phyloP scores from a whole-genome alignment of 37 sponge, comb jelly and placozoan genomes.

The Corticium candelabrum region DNA sequence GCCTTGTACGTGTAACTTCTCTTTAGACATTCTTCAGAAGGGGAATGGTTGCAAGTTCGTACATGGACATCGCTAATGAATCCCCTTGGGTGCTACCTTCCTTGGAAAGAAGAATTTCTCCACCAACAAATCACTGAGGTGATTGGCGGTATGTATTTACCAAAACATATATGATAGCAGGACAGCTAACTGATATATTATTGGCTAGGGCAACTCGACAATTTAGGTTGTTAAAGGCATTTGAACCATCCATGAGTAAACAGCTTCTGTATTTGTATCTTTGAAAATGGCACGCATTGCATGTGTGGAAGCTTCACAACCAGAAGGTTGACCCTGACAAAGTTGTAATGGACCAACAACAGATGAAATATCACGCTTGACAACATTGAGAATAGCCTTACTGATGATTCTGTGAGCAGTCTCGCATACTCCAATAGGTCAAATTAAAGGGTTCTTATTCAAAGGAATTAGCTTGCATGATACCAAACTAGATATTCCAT shows the following conservation, averaged over 20 bases:
- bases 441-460: slow-evolving; percentile 24
- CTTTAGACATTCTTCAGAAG: no score
- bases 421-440: slow-evolving; percentile 32
- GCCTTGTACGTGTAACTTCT: no score
- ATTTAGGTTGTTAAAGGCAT: slow-evolving; percentile 8
- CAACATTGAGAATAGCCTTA: slow-evolving; percentile 9
- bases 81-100: no score
- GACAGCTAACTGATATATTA: slow-evolving; percentile 11
- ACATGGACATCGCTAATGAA: no score
- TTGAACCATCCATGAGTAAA: slow-evolving; percentile 23
- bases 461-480: slow-evolving; percentile 25
- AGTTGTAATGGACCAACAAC: slow-evolving; percentile 33
- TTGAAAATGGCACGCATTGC: slow-evolving; percentile 17
- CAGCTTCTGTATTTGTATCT: slow-evolving; percentile 19
- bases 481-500: background rate
- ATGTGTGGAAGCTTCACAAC: slow-evolving; percentile 39
- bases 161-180: no score
- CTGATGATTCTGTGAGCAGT: slow-evolving; percentile 26
- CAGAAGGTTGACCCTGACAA: slow-evolving; percentile 35
- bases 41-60: no score
- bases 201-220: slow-evolving; percentile 16
- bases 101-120: no score
- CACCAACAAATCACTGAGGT: no score
- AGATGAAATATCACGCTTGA: slow-evolving; percentile 12
- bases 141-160: no score